Conservation (phyloP, 2,888 invertebrate species). For the Priocnemis perturbator region DNA sequence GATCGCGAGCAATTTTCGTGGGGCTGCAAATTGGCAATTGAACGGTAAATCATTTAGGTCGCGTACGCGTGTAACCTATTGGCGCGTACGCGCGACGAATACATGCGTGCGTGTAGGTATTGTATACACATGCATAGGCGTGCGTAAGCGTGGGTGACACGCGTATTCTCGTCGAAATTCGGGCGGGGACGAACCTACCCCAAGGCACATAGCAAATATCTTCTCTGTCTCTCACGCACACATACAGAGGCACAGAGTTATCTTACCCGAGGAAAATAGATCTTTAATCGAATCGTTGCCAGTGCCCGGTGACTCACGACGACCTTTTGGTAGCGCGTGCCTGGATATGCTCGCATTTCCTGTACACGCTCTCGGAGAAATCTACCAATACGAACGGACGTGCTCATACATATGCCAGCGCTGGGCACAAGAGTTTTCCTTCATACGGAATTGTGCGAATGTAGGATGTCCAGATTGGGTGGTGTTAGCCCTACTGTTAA, state of each 20-base stretch:
- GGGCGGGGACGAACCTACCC: slow-evolving; percentile 61
- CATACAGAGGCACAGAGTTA: slow-evolving; percentile 25
- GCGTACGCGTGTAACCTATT: slow-evolving; percentile 30
- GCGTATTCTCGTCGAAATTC: slow-evolving; percentile 20
- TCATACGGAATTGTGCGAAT: too few relatives aligned
- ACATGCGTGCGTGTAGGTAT: too few relatives aligned
- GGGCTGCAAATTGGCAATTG: slow-evolving; percentile 70
- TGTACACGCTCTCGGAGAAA: too few relatives aligned
- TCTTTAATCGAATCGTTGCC: slow-evolving; percentile 53
- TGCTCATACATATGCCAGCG: neutral
- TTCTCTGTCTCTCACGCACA: slow-evolving; percentile 30
- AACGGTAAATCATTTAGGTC: slow-evolving; percentile 63
- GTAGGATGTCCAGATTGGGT: too few relatives aligned
- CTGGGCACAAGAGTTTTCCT: too few relatives aligned
- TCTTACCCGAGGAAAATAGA: slow-evolving; percentile 53
- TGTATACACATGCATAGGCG: too few relatives aligned
- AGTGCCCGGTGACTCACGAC: slow-evolving; percentile 36
- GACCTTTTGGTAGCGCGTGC: neutral
- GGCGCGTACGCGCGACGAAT: slow-evolving; percentile 20
- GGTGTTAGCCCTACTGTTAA: too few relatives aligned
- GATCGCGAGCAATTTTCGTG: slow-evolving; percentile 61
- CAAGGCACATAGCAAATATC: slow-evolving; percentile 60
- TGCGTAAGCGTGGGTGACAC: too few relatives aligned
- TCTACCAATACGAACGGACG: neutral
- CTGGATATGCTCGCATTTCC: neutral